Percentiles rank a stretch among this genome's conserved stretches.
phyloP scores from a whole-genome alignment of 1,140 invertebrate genomes.

The Lucilia cuprina region DNA sequence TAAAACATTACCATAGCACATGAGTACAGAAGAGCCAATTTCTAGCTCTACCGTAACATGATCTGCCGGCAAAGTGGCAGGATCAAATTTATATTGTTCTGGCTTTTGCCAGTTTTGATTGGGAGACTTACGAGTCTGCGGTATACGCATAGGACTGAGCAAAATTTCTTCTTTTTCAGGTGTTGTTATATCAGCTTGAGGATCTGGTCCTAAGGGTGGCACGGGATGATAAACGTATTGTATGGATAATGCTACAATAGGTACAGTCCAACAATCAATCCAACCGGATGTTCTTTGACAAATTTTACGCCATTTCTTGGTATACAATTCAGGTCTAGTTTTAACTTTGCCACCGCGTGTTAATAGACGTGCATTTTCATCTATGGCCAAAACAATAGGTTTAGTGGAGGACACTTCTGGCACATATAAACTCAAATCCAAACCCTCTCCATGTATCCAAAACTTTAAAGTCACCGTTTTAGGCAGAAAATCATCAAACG shows the following conservation, averaged over 20 bases:
- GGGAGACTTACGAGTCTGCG: conserved; percentile 75
- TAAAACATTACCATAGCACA: conserved; percentile 89
- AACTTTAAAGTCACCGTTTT: conserved; percentile 86
- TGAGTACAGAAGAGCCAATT: conserved; percentile 89
- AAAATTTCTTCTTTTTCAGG: conserved; percentile 93
- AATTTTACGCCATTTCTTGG: conserved; percentile 86
- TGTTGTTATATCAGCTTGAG: conserved; percentile 89
- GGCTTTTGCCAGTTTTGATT: conserved; percentile 69
- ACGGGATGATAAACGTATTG: conserved; percentile 91
- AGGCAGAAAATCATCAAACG: conserved; percentile 91
- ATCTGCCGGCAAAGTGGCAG: conserved; percentile 81
- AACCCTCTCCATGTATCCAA: conserved; percentile 92
- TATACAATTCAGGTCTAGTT: conserved; percentile 66
- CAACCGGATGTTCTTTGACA: conserved; percentile 82
- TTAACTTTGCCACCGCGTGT: conserved; percentile 75
- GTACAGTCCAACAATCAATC: conserved; percentile 95
- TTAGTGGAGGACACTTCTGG: conserved; percentile 91
- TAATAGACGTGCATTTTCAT: conserved; percentile 87
- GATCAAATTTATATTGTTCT: conserved; percentile 82
- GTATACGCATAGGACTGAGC: conserved; percentile 88
- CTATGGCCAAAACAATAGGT: conserved; percentile 81
- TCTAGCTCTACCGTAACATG: conserved; percentile 89
- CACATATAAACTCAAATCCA: conserved; percentile 87
- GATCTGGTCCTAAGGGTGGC: conserved; percentile 82
- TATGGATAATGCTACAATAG: conserved; percentile 90